Base-by-base conservation (phyloP, 30 jellyfish, hydroid and myxozoan genomes). In the Pelagia noctiluca region DNA sequence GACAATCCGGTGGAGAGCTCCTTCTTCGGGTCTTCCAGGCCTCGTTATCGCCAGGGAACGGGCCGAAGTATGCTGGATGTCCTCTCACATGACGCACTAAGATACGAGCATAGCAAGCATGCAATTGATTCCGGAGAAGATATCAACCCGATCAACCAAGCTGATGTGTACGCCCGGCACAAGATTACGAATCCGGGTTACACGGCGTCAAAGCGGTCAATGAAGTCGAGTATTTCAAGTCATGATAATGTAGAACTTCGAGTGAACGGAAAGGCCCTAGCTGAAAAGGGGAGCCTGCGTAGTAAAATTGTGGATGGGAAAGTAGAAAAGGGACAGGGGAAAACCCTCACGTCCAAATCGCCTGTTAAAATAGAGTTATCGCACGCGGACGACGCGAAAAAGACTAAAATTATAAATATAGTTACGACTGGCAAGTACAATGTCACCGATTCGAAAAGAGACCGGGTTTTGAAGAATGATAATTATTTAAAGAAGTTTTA, bases 101-200 rank as follows among this genome's bases (percentile, higher is more conserved):
- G 94, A 67, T 94, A 57, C 60, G 88, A 86, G 54, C 92, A 89
- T 37, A 96, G 99, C 61, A 71, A 91, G 48, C 74, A 76, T 24
- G 94, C 99, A 2, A 82, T 88, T 23, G 99, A 94, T 89, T 82
- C 99, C n/a, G 96, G 96, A 1, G 91, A 94, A 16, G 92, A 34
- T 0, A 47, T 72, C 2, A 60, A 63, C 18, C 77, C 93, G 26
- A 35, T 78, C 34, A 50, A 83, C 86, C 88, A 88, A 72, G 97
- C 93, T 22, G 86, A 78, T 47, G 73, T 84, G n/a, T 78, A 65
- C 42, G 89, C 83, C 12, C 62, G 99, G 37, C 93, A 88, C 71
- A 66, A 84, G 80, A 94, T 94, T 57, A 52, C 62, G 57, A 91
- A 75, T 32, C 99, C 99, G 53, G 74, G 36, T 22, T 13, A 8